phyloP scores from a whole-genome alignment of 1,140 invertebrate species.

The Drosophila bocki region DNA sequence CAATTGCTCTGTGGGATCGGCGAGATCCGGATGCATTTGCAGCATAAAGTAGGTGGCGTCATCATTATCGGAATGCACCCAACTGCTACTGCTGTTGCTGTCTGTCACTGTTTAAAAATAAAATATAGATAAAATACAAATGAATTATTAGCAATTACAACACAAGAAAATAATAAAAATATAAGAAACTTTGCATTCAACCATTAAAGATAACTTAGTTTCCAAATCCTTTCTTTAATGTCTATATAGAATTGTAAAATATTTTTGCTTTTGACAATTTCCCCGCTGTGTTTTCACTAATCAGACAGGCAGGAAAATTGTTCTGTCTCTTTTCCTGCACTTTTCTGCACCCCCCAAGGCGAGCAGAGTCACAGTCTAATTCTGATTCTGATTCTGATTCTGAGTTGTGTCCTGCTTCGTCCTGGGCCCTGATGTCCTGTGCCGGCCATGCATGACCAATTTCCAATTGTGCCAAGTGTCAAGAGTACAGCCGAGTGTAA shows the following conservation, averaged over 20 bases:
- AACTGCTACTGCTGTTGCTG: slow-evolving; percentile 49
- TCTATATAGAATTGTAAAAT: background rate
- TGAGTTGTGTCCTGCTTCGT: slow-evolving; percentile 8
- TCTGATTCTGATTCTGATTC: slow-evolving; percentile 10
- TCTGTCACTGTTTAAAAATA: slow-evolving; percentile 50
- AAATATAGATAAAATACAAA: background rate
- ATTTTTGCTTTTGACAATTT: background rate
- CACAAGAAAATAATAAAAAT: background rate
- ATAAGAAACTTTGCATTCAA: too few relatives aligned
- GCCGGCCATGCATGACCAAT: slow-evolving; percentile 61
- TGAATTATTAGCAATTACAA: background rate
- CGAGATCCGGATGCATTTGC: slow-evolving; percentile 90
- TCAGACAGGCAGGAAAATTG: slow-evolving; percentile 48
- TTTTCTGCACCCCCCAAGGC: slow-evolving; percentile 26
- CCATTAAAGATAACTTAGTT: background rate
- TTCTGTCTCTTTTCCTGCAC: slow-evolving; percentile 15
- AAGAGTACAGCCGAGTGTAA: slow-evolving; percentile 51
- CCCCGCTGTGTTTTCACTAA: slow-evolving; percentile 24
- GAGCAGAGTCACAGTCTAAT: background rate
- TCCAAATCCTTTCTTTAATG: background rate
- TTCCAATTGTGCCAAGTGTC: slow-evolving; percentile 71
- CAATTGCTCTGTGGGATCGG: slow-evolving; percentile 89
- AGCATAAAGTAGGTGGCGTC: slow-evolving; percentile 87
- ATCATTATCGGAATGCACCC: slow-evolving; percentile 83
- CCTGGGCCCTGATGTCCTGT: slow-evolving; percentile 16